Evolutionary conservation across 2,797 vertebrate genomes (phyloP), one percentile per base, ranked within the genome.

Genomic region (Xenopus petersii): DNA sequence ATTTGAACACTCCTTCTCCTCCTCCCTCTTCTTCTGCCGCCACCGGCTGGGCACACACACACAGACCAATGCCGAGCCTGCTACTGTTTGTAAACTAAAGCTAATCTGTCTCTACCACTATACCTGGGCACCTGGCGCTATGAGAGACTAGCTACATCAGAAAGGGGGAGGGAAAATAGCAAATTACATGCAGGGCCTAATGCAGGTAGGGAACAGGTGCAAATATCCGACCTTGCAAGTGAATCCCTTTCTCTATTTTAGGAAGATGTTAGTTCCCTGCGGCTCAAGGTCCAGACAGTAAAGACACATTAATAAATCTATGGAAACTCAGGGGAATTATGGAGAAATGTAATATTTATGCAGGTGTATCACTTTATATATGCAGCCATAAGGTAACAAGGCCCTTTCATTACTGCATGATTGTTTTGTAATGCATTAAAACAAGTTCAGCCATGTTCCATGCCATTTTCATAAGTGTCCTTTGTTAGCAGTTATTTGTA

Each of bases 61-160:
- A n/a, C 56, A 77, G 48, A 47, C 70, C 36, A 67, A 62, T 72
- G 69, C 70, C 70, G 72, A 58, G 11, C 49, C 55, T 42, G n/a
- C 64, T 71, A 56, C 24, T 77, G 64, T 71, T 67, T 54, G 63
- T 69, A 77, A 55, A 67, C 75, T 77, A 63, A 15, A 65, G 16
- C 63, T 76, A 76, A 71, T 73, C 60, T 63, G 47, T 62, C 55
- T 69, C n/a, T 47, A 56, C 26, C 51, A 24, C 49, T 68, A 21
- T 68, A 56, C 64, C 70, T 77, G 47, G 36, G 66, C 61, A 64
- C 65, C 60, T 70, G 66, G 26, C 69, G 49, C 47, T 58, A 58
- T 42, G 63, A 17, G 49, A 54, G 55, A 77, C 13, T 21, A 5
- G 69, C 49, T 36, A 9, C 48, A 48, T 62, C 30, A 63, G 47